These are phyloP conservation scores for Ibidorhyncha struthersii DNA, from an alignment of 2,113 vertebrate genomes.

Conservation along the genomic window DNA sequence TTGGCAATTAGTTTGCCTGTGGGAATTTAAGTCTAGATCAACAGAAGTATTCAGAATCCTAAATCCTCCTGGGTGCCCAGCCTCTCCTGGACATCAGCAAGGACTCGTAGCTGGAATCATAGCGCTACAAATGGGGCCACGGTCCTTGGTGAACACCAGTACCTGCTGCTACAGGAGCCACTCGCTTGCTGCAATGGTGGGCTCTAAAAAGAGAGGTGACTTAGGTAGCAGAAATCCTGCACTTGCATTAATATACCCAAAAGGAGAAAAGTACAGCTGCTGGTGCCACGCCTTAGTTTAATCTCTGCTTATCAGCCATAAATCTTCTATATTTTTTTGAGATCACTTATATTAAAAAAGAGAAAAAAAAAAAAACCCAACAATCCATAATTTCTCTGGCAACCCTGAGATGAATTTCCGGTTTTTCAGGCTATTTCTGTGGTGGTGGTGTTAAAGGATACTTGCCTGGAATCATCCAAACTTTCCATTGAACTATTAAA, in stretches of 20 bases:
- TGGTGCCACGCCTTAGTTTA: background rate
- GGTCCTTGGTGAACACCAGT: fast-evolving
- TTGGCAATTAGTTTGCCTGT: background rate
- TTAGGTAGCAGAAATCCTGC: background rate
- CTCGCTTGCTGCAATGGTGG: fast-evolving
- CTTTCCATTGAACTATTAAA: conserved; percentile 14
- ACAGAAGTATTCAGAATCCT: fast-evolving
- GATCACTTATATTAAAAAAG: background rate
- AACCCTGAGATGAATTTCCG: background rate
- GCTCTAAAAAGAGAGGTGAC: background rate
- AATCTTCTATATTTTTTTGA: background rate
- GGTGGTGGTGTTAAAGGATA: conserved; percentile 6
- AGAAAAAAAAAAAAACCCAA: background rate
- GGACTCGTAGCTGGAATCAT: fast-evolving
- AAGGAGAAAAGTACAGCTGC: background rate
- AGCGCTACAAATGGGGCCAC: fast-evolving
- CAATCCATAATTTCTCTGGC: background rate
- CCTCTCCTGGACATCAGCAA: background rate
- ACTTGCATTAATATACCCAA: background rate
- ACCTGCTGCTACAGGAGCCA: background rate
- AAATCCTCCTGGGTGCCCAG: background rate
- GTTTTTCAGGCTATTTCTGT: conserved; percentile 42
- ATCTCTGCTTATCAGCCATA: background rate
- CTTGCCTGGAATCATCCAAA: background rate
- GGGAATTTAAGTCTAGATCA: background rate